Conservation (phyloP, 2,797 vertebrate species). For the Rhabdomys pumilio region DNA sequence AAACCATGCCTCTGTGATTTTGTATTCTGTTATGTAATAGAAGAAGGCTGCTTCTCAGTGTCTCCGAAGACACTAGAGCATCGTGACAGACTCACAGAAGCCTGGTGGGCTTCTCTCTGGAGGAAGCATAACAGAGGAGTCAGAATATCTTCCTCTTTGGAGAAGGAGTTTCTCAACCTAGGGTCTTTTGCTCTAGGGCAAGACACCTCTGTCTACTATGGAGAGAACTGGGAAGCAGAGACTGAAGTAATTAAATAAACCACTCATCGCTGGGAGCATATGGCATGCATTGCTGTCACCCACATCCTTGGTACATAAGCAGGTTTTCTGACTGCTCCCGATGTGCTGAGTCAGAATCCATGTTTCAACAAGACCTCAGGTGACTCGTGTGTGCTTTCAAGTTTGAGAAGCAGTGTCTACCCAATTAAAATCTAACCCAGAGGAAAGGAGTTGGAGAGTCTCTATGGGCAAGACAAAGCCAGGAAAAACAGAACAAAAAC, state of each 20-base stretch:
- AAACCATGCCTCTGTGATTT: conserved; percentile 44
- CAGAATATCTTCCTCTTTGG: background rate
- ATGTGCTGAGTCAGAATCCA: background rate
- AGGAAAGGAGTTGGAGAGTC: background rate
- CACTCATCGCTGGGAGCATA: background rate
- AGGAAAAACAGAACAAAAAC: background rate
- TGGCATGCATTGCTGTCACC: too few relatives aligned
- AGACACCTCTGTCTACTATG: background rate
- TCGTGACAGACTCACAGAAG: background rate
- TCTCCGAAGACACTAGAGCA: conserved; percentile 66
- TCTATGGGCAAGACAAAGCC: background rate
- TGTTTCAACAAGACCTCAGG: conserved; percentile 2
- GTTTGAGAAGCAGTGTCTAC: background rate
- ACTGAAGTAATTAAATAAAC: background rate
- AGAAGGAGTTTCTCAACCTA: conserved; percentile 4
- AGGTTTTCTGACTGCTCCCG: background rate
- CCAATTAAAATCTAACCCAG: conserved; percentile 11
- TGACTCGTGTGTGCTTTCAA: background rate
- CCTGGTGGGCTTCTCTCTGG: background rate
- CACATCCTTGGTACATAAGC: background rate
- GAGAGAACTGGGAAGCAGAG: background rate
- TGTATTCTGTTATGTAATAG: conserved; percentile 54
- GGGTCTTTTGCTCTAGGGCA: background rate
- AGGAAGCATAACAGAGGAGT: background rate
- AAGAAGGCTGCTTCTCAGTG: conserved; percentile 24